phyloP scores from a whole-genome alignment of 2,888 invertebrate genomes.

The Tipula helvola region DNA sequence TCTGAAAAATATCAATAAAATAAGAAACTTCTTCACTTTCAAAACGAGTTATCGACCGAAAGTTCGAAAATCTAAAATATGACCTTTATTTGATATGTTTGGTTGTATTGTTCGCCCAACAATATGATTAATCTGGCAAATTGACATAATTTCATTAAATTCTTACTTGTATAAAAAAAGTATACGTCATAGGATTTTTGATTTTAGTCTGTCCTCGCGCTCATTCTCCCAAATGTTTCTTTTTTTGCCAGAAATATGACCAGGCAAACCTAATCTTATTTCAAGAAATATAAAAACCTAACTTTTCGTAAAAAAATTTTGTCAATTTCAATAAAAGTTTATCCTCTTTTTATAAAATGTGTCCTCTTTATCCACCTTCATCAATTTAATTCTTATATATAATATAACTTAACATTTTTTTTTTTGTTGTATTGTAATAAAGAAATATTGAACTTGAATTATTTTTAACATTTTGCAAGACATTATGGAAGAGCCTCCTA shows the following conservation, averaged over 20 bases:
- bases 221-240: too few species aligned
- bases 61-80: too few species aligned
- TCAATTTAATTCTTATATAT: neutral
- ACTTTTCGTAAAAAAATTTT: neutral
- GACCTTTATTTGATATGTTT: too few species aligned
- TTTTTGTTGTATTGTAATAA: neutral
- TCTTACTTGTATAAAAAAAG: too few species aligned
- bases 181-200: too few species aligned
- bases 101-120: too few species aligned
- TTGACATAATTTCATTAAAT: too few species aligned
- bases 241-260: neutral
- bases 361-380: neutral
- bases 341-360: neutral
- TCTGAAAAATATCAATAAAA: too few species aligned
- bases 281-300: neutral
- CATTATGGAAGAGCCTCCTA: neutral
- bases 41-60: too few species aligned
- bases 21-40: too few species aligned
- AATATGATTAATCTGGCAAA: too few species aligned
- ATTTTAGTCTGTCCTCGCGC: too few species aligned
- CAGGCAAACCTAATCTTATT: neutral
- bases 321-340: neutral
- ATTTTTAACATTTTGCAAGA: neutral
- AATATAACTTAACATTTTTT: neutral
- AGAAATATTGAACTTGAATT: neutral